A percentile compares a stretch with the other conserved stretches of the same genome.
These are phyloP conservation scores for Maniola jurtina DNA, from an alignment of 1,140 invertebrate genomes.

Conservation along the genomic window DNA sequence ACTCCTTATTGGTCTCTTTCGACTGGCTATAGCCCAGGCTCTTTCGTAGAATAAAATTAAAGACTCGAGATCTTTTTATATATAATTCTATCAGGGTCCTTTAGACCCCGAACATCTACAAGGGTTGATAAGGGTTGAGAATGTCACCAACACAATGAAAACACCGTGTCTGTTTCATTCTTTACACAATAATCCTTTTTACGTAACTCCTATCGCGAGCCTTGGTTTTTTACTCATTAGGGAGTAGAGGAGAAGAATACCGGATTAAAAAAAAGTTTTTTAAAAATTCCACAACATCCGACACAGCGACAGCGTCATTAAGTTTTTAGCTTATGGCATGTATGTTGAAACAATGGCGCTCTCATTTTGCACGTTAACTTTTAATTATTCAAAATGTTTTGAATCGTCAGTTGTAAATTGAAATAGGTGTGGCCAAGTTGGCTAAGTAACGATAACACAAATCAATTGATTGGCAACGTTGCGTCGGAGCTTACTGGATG, in stretches of 20 bases:
- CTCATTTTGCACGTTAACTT: slow-evolving; percentile 37
- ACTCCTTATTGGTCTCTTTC: too few relatives aligned
- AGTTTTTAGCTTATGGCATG: slow-evolving; percentile 56
- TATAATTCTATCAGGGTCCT: too few relatives aligned
- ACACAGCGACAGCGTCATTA: slow-evolving; percentile 51
- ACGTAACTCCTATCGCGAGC: slow-evolving; percentile 28
- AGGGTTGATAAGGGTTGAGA: neutral
- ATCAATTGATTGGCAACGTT: too few relatives aligned
- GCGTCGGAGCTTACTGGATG: too few relatives aligned
- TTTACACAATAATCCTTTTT: slow-evolving; percentile 17
- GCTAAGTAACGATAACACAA: too few relatives aligned
- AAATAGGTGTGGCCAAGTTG: too few relatives aligned
- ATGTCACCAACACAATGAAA: slow-evolving; percentile 1
- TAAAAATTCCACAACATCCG: slow-evolving; percentile 52
- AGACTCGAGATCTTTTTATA: too few relatives aligned
- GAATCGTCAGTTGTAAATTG: too few relatives aligned
- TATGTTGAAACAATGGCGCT: slow-evolving; percentile 51
- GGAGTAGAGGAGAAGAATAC: slow-evolving; percentile 45
- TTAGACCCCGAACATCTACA: too few relatives aligned
- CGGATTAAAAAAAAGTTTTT: slow-evolving; percentile 57
- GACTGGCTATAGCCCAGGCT: too few relatives aligned
- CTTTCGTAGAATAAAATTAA: too few relatives aligned
- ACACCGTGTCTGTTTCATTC: slow-evolving; percentile 5
- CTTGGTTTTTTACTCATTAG: slow-evolving; percentile 42
- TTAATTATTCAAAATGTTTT: slow-evolving; percentile 18